phyloP scores from a whole-genome alignment of 1,140 invertebrate genomes.

The Hypsibius dujardini region DNA sequence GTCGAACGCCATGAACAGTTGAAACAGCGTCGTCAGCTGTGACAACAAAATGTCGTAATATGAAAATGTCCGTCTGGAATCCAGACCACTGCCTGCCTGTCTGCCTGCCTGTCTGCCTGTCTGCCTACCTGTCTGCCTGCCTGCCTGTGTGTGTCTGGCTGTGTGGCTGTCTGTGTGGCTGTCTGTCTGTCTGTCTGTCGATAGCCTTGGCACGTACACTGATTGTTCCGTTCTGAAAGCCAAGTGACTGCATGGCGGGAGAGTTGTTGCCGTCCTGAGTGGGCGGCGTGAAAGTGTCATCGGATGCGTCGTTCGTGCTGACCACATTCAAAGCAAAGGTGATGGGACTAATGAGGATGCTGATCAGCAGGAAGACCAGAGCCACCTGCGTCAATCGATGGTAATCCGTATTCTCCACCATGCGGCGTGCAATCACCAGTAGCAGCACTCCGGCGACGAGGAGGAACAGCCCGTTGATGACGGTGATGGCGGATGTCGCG shows the following conservation, averaged over 20 bases:
- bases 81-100: too few relatives aligned
- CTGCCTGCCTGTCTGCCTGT: too few relatives aligned
- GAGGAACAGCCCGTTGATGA: background rate
- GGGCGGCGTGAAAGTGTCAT: background rate
- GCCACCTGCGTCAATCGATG: background rate
- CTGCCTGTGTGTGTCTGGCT: too few relatives aligned
- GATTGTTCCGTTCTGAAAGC: too few relatives aligned
- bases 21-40: background rate
- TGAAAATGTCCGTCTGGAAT: too few relatives aligned
- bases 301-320: background rate
- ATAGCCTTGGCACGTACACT: too few relatives aligned
- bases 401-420: background rate
- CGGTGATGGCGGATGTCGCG: background rate
- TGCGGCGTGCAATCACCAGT: background rate
- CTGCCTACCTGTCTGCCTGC: too few relatives aligned
- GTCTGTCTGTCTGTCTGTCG: too few relatives aligned
- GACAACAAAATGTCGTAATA: background rate
- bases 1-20: background rate
- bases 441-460: background rate
- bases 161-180: too few relatives aligned
- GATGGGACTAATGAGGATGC: background rate
- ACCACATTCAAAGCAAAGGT: background rate
- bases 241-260: too few relatives aligned
- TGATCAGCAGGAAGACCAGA: background rate
- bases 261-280: too few relatives aligned